Evolutionary conservation across 2,888 invertebrate genomes (phyloP).

Genomic region (Oxytorus armatus): DNA sequence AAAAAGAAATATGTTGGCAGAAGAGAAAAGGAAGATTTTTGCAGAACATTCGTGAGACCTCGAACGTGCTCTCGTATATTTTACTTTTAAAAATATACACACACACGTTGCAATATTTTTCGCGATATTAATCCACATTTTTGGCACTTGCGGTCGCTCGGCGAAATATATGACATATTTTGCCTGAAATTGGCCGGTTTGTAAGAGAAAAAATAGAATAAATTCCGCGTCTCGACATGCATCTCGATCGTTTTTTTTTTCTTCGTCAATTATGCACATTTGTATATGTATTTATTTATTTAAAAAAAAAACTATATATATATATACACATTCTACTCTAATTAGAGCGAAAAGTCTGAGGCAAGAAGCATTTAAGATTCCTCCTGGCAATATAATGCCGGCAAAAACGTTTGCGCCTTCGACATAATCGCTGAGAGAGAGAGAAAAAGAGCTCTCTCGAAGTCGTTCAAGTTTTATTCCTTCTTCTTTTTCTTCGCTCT

Average conservation of each 20-base stretch:
- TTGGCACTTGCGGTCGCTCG: neutral
- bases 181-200: constrained; percentile 26
- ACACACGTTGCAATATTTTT: neutral
- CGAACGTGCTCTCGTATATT: constrained; percentile 13
- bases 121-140: neutral
- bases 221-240: constrained; percentile 28
- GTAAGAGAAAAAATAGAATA: constrained; percentile 18
- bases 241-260: neutral
- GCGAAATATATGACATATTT: constrained; percentile 44
- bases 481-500: neutral
- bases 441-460: too few relatives aligned
- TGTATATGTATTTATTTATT: constrained; percentile 6
- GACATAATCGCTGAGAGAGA: constrained; percentile 44
- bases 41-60: neutral
- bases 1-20: constrained; percentile 21
- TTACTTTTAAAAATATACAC: constrained; percentile 8
- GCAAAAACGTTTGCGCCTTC: constrained; percentile 50
- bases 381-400: constrained; percentile 42
- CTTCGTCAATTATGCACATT: neutral
- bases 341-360: constrained; percentile 55
- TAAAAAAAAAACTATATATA: constrained; percentile 7
- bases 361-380: constrained; percentile 53
- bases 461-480: neutral
- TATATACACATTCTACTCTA: constrained; percentile 27
- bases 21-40: neutral